Percentiles rank a stretch among this genome's conserved stretches.
Evolutionary conservation across 2,888 invertebrate species (phyloP).

Genomic region (Smittia sp.): DNA sequence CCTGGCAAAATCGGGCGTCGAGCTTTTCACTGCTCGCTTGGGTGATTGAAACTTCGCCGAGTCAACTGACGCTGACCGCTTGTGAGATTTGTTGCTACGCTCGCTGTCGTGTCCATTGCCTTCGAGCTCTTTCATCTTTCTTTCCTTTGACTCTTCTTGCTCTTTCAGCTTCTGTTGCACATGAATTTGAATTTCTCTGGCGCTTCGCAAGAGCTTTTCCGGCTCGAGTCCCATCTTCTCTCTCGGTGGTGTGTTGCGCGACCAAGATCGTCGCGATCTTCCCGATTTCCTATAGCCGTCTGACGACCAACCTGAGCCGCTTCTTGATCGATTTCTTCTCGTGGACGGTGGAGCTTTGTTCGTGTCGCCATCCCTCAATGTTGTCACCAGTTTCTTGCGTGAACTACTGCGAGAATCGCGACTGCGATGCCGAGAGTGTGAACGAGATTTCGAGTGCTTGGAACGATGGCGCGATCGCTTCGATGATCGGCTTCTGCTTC

Average conservation of each 20-base stretch:
- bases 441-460: constrained; percentile 44
- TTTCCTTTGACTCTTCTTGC: constrained; percentile 42
- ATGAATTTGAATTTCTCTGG: constrained; percentile 49
- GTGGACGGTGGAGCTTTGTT: constrained; percentile 45
- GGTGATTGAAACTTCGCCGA: constrained; percentile 18
- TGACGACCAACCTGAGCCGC: constrained; percentile 31
- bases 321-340: constrained; percentile 45
- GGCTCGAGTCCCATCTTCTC: constrained; percentile 46
- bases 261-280: constrained; percentile 40
- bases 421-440: constrained; percentile 48
- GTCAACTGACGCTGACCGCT: neutral
- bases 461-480: constrained; percentile 46
- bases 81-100: constrained; percentile 9
- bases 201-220: constrained; percentile 49
- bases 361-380: constrained; percentile 42
- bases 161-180: constrained; percentile 50
- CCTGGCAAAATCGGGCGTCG: neutral
- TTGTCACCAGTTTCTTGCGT: constrained; percentile 42
- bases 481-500: constrained; percentile 47
- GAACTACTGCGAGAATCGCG: constrained; percentile 44
- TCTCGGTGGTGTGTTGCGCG: neutral
- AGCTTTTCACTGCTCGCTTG: constrained; percentile 12
- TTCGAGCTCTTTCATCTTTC: neutral
- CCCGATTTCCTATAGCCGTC: constrained; percentile 44
- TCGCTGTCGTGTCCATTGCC: neutral